These are phyloP conservation scores for Pygoscelis antarcticus DNA, from an alignment of 2,113 vertebrate species.

Conservation along the genomic window DNA sequence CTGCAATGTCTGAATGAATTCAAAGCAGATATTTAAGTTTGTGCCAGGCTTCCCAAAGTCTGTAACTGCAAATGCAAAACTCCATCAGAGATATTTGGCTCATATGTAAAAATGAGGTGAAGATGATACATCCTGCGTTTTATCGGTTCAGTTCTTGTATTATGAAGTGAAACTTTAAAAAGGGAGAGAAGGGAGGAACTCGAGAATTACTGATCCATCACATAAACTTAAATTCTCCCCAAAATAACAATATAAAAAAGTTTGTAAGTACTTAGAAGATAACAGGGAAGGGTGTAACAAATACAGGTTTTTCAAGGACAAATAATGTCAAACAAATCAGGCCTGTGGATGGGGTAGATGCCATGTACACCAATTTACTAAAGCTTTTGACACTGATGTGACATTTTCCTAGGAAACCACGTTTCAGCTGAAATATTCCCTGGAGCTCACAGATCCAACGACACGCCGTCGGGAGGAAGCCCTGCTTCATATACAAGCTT, in stretches of 20 bases:
- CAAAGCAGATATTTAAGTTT: not conserved
- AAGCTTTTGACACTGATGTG: not conserved
- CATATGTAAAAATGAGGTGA: not conserved
- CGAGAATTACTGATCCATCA: not conserved
- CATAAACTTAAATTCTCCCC: not conserved
- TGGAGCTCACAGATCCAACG: not conserved
- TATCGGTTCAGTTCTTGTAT: not conserved
- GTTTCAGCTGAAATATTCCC: not conserved
- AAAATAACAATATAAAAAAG: not conserved
- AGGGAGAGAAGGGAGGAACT: not conserved
- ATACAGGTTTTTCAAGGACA: not conserved
- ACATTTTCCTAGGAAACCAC: not conserved
- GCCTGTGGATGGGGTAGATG: not conserved
- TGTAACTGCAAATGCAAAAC: not conserved
- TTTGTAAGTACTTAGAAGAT: not conserved
- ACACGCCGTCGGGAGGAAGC: accelerated
- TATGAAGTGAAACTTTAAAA: slow-evolving; percentile 1
- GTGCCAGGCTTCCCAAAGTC: not conserved
- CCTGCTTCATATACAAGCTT: not conserved
- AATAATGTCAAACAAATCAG: not conserved
- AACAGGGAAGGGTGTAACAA: not conserved
- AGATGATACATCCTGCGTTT: not conserved
- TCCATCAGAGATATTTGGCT: not conserved
- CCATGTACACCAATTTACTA: not conserved
- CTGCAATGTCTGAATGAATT: not conserved